Percentiles rank a stretch among this genome's conserved stretches.
phyloP scores from a whole-genome alignment of 2,113 vertebrate genomes.

The Urocitellus parryii region DNA sequence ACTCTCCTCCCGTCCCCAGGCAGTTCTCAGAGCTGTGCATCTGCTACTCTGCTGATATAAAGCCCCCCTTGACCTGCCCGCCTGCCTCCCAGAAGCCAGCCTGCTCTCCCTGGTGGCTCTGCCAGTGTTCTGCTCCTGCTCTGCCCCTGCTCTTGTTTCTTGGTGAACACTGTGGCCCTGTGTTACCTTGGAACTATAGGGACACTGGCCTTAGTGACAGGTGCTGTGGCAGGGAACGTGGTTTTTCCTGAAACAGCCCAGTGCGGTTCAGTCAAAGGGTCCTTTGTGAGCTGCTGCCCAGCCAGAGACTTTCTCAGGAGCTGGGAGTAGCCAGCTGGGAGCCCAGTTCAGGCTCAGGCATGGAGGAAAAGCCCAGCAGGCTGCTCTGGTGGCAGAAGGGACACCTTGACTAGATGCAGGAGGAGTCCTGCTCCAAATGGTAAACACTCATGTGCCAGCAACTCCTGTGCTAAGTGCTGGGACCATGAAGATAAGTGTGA shows the following conservation, averaged over 20 bases:
- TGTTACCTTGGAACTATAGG: neutral
- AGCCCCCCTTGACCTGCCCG: neutral
- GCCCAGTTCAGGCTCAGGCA: neutral
- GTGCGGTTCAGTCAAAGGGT: slow-evolving; percentile 46
- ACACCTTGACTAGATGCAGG: neutral
- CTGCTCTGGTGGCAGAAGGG: neutral
- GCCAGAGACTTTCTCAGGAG: neutral
- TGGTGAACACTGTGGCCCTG: slow-evolving; percentile 29
- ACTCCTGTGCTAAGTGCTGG: neutral
- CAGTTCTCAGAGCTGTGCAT: neutral
- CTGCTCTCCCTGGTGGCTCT: neutral
- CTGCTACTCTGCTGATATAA: neutral
- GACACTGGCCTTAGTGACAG: slow-evolving; percentile 45
- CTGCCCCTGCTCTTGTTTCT: neutral
- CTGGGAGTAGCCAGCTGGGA: neutral
- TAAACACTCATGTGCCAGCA: neutral
- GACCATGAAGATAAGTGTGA: neutral
- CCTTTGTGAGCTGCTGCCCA: slow-evolving; percentile 13
- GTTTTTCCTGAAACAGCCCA: slow-evolving; percentile 36
- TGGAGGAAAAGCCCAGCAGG: neutral
- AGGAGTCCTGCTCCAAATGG: neutral
- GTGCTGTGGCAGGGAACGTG: neutral
- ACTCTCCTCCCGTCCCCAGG: rapidly evolving
- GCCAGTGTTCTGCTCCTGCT: neutral
- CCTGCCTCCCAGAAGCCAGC: neutral